Evolutionary conservation across 2,113 vertebrate species (phyloP).

Genomic region (Callipepla californica): DNA sequence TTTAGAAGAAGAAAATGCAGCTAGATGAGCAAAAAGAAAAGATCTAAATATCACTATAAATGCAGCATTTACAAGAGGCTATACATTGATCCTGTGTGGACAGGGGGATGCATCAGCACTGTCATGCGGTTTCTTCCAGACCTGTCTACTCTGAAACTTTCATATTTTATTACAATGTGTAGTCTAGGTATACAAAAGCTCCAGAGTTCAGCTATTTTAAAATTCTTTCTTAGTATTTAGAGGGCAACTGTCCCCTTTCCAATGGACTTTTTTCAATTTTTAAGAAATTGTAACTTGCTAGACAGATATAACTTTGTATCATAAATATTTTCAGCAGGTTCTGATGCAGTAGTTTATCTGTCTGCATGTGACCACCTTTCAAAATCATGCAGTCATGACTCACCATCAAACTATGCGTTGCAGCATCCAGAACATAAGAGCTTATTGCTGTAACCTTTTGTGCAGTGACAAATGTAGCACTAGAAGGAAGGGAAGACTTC

Average conservation of each 20-base stretch:
- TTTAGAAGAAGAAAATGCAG: neutral
- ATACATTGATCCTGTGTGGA: neutral
- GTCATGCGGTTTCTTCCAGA: neutral
- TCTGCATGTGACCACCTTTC: slow-evolving; percentile 50
- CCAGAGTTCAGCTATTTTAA: neutral
- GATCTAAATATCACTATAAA: neutral
- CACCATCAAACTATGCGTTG: slow-evolving; percentile 20
- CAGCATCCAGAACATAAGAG: slow-evolving; percentile 25
- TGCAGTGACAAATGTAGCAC: neutral
- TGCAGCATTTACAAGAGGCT: neutral
- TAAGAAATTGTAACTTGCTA: neutral
- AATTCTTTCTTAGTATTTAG: neutral
- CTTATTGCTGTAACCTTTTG: neutral
- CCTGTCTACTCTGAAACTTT: neutral
- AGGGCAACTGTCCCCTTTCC: neutral
- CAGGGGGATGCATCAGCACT: neutral
- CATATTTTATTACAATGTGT: neutral
- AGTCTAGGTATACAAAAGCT: neutral
- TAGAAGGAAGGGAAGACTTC: neutral
- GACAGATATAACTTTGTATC: neutral
- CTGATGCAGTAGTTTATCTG: slow-evolving; percentile 4
- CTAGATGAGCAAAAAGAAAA: neutral
- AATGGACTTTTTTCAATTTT: neutral
- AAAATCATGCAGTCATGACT: slow-evolving; percentile 61
- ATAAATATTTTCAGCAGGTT: neutral